These are phyloP conservation scores for Sclerurus mexicanus DNA, from an alignment of 2,113 vertebrate species.

Conservation along the genomic window DNA sequence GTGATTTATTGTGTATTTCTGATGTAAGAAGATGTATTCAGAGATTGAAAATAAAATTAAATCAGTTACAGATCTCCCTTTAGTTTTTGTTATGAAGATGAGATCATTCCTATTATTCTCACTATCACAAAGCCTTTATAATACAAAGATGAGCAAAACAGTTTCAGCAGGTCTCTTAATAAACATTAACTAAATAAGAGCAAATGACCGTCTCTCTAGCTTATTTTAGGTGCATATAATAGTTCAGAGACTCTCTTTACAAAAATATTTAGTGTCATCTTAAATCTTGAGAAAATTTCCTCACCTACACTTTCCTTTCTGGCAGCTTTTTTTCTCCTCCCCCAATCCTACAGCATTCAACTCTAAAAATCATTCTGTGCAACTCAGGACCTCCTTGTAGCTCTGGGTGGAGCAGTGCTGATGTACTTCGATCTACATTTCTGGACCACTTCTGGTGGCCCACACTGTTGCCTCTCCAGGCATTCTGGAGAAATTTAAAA, in stretches of 20 bases:
- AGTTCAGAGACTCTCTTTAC: neutral
- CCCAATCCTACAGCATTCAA: neutral
- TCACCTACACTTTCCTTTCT: neutral
- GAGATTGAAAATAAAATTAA: neutral
- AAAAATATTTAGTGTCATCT: neutral
- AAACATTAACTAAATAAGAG: neutral
- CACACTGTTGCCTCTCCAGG: neutral
- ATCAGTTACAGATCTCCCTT: neutral
- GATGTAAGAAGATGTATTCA: neutral
- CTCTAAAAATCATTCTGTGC: neutral
- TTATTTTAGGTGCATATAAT: neutral
- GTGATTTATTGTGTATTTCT: neutral
- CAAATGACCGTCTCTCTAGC: neutral
- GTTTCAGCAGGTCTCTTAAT: neutral
- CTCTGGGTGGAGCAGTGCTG: neutral
- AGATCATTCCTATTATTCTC: neutral
- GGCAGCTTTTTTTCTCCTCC: neutral
- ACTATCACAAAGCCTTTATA: neutral
- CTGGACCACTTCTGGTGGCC: neutral
- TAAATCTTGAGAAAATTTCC: neutral
- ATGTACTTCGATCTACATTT: neutral
- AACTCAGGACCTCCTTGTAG: neutral
- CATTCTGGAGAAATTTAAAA: neutral
- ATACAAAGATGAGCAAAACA: neutral
- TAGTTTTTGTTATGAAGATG: neutral